A percentile compares a stretch with the other conserved stretches of the same genome.
Evolutionary conservation across 2,888 invertebrate species (phyloP).

Genomic region (Thymelicus lineola): DNA sequence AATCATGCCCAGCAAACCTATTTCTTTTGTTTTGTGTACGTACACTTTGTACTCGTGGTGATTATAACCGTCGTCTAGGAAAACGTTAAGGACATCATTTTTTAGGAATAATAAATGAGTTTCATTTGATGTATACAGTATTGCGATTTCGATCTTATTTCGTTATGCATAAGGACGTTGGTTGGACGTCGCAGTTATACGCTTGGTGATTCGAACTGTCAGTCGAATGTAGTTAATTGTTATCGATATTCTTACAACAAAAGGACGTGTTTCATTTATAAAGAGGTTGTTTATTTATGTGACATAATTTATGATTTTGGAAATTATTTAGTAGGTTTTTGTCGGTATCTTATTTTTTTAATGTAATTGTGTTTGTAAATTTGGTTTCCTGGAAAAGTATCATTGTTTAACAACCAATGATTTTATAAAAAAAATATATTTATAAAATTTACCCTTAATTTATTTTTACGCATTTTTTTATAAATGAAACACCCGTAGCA

Average conservation of each 20-base stretch:
- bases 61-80: neutral
- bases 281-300: neutral
- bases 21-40: neutral
- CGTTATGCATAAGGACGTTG: slow-evolving; percentile 3
- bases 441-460: neutral
- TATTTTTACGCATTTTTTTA: slow-evolving; percentile 1
- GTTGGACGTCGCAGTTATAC: slow-evolving; percentile 5
- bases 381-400: neutral
- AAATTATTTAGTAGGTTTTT: neutral
- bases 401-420: neutral
- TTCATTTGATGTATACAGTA: slow-evolving; percentile 8
- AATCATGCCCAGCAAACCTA: no score
- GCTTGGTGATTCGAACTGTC: slow-evolving; percentile 1
- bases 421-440: neutral
- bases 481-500: slow-evolving; percentile 18
- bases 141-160: slow-evolving; percentile 5
- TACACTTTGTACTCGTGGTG: slow-evolving; percentile 9
- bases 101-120: neutral
- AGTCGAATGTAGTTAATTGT: slow-evolving; percentile 11
- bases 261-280: slow-evolving; percentile 29
- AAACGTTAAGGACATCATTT: slow-evolving; percentile 1
- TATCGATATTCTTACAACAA: slow-evolving; percentile 17
- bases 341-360: neutral
- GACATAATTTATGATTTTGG: neutral
- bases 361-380: neutral